Evolutionary conservation across 2,888 invertebrate genomes (phyloP).

Genomic region (Pandemis corylana): DNA sequence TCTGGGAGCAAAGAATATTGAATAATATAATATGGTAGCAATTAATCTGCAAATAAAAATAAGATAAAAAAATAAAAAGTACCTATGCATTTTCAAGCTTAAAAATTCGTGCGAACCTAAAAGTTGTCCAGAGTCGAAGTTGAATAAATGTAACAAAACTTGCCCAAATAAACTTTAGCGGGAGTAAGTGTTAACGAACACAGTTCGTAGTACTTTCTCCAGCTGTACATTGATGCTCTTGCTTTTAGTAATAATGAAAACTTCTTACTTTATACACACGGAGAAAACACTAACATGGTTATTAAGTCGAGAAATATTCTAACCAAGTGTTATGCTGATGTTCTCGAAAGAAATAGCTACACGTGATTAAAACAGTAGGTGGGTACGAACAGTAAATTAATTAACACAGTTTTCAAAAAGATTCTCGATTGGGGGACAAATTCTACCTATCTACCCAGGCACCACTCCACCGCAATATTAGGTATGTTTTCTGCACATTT

Average conservation of each 20-base stretch:
- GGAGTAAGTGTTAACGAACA: conserved; percentile 56
- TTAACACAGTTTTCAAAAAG: too few species aligned
- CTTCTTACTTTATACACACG: background rate
- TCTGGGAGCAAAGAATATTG: too few species aligned
- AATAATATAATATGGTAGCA: too few species aligned
- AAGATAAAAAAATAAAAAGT: too few species aligned
- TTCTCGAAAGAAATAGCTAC: background rate
- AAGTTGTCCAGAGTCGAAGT: conserved; percentile 49
- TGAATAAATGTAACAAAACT: conserved; percentile 63
- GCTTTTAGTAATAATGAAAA: conserved; percentile 1
- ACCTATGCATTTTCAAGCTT: conserved; percentile 12
- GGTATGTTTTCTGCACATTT: background rate
- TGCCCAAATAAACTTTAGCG: conserved; percentile 55
- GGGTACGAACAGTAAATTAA: too few species aligned
- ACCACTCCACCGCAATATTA: too few species aligned
- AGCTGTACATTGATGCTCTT: conserved; percentile 40
- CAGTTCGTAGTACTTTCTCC: conserved; percentile 45
- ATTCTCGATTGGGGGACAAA: too few species aligned
- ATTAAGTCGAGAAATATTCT: background rate
- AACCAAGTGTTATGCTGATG: background rate
- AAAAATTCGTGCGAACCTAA: conserved; percentile 25
- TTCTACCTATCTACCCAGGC: too few species aligned
- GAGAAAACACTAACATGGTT: background rate
- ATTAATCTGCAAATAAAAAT: too few species aligned
- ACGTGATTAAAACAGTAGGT: background rate